Percentiles rank a stretch among this genome's conserved stretches.
These are phyloP conservation scores for Teleopsis dalmanni DNA, from an alignment of 1,140 invertebrate genomes.

Conservation along the genomic window DNA sequence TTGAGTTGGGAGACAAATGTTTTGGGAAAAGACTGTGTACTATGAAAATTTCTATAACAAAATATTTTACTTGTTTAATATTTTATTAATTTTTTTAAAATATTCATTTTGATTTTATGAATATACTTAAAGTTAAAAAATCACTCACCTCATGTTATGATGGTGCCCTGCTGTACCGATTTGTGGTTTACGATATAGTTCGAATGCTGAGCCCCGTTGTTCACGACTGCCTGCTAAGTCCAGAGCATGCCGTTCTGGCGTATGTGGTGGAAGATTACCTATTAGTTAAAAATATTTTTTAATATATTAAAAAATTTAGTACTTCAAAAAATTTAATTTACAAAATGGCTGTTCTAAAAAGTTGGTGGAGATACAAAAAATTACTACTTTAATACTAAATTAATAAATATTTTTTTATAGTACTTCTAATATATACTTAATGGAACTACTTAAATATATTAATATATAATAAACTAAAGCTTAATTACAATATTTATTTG, in stretches of 20 bases:
- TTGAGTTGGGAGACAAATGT: neutral
- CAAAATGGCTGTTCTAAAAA: neutral
- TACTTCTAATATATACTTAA: too few relatives aligned
- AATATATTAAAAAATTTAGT: neutral
- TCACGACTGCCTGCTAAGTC: conserved; percentile 79
- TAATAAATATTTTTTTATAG: too few relatives aligned
- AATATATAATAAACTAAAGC: too few relatives aligned
- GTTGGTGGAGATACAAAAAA: too few relatives aligned
- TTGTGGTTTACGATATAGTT: conserved; percentile 84
- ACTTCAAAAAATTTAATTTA: neutral
- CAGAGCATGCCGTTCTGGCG: conserved; percentile 44
- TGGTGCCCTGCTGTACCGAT: conserved; percentile 48
- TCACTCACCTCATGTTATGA: conserved; percentile 64
- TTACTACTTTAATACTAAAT: too few relatives aligned
- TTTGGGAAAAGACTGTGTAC: neutral
- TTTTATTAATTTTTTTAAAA: neutral
- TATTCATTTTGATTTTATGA: neutral
- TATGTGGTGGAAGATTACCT: conserved; percentile 39
- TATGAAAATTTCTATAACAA: neutral
- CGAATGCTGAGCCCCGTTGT: conserved; percentile 89
- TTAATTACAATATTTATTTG: too few relatives aligned
- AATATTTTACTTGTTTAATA: neutral
- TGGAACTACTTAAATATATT: too few relatives aligned
- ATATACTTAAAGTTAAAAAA: neutral
- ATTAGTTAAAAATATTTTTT: neutral